Evolutionary conservation across 1,140 invertebrate genomes (phyloP).

Genomic region (Dolichoris vasculosae): DNA sequence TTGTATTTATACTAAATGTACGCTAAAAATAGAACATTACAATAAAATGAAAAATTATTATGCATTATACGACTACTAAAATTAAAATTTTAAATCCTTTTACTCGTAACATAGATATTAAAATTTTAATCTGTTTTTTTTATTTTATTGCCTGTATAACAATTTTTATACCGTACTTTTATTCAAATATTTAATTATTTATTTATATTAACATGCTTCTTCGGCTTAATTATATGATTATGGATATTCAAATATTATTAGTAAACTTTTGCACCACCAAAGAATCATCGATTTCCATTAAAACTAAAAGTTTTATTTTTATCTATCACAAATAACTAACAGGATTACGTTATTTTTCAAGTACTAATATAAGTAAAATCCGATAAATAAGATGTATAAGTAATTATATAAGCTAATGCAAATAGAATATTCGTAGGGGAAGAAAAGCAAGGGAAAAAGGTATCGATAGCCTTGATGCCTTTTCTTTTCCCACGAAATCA

Average conservation of each 20-base stretch:
- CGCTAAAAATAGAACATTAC: neutral
- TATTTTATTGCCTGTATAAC: neutral
- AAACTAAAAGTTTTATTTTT: neutral
- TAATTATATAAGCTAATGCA: constrained; percentile 23
- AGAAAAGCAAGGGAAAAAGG: neutral
- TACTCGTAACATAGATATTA: neutral
- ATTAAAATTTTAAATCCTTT: constrained; percentile 18
- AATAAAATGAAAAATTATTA: constrained; percentile 4
- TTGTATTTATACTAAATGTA: neutral
- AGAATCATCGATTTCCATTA: neutral
- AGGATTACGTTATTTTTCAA: neutral
- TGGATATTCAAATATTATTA: neutral
- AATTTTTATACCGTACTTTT: neutral
- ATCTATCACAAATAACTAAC: neutral
- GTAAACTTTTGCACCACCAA: neutral
- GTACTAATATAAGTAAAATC: neutral
- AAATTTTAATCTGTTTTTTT: constrained; percentile 2
- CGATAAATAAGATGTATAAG: neutral
- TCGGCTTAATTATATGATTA: neutral
- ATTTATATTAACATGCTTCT: neutral
- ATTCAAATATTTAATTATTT: neutral
- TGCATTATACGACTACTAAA: neutral
- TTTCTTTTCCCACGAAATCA: constrained; percentile 36
- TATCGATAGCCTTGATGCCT: neutral
- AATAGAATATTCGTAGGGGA: neutral